Conservation (phyloP, 1,140 invertebrate species). For the Uloborus diversus region DNA sequence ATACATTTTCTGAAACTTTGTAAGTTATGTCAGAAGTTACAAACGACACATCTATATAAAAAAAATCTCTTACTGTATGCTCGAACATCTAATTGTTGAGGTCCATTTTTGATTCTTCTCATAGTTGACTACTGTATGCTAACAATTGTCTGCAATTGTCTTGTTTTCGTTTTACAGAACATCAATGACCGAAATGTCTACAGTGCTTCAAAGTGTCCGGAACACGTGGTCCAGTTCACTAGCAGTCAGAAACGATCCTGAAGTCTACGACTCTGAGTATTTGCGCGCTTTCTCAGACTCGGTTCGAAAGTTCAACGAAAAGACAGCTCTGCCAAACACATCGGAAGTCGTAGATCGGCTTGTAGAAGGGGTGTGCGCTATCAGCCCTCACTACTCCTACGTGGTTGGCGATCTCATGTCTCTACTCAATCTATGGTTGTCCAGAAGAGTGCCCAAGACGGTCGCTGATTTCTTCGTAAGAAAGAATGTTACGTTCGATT, state of each 20-base stretch:
- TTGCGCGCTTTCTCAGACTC: not conserved
- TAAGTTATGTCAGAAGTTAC: no score
- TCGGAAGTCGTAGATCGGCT: conserved; percentile 10
- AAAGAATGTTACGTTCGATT: conserved; percentile 26
- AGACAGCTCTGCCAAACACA: not conserved
- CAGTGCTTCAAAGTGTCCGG: conserved; percentile 1
- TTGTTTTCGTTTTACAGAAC: conserved; percentile 30
- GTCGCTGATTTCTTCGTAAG: conserved; percentile 7
- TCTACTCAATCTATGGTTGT: conserved; percentile 8
- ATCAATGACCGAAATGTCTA: conserved; percentile 11
- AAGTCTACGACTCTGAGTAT: conserved; percentile 14
- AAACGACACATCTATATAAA: no score
- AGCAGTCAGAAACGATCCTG: not conserved
- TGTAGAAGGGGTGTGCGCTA: conserved; percentile 17
- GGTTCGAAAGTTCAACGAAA: conserved; percentile 17
- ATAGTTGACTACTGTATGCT: no score
- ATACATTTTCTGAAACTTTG: no score
- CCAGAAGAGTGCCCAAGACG: not conserved
- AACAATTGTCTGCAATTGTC: not conserved
- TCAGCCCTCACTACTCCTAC: conserved; percentile 40
- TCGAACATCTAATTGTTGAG: no score
- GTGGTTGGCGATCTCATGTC: not conserved
- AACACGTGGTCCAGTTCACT: conserved; percentile 9
- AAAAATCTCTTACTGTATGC: no score
- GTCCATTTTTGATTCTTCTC: no score